Evolutionary conservation across 2,888 invertebrate genomes (phyloP), one percentile per base, ranked within the genome.

Genomic region (Lysandra coridon): DNA sequence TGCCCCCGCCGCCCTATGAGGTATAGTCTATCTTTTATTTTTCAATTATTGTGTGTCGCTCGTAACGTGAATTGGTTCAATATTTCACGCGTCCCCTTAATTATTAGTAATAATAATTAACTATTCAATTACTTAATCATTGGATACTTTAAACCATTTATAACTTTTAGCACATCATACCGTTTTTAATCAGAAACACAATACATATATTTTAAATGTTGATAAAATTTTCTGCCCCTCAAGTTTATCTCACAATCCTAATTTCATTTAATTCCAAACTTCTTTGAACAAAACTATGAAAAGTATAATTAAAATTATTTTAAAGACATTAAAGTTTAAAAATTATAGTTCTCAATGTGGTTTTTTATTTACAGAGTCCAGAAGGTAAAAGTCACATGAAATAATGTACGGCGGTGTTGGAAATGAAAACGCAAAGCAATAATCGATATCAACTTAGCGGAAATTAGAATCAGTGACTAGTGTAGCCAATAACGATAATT

Each of bases 1-100:
- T 96, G 84, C 96, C 96, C 81, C 96, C 96, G 83, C 95, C 95
- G 73, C 95, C 95, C 83, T 96, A 96, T 88, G 96, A 96, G 93
- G 94, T 94, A 79, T 74, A 81, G 81, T 78, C 87, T 87, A 85
- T 86, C 76, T 53, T 80, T 80, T 80, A 79, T 57, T 7, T 75
- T 62, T 80, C 78, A 49, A 73, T 23, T 40, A 74, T 78, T 75
- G 12, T 57, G 5, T 64, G 14, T 14, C 40, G 40, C 82, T 82
- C 84, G 82, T 80, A 82, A 78, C 75, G 78, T 80, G 64, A 80
- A 80, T 79, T 82, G 78, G 40, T 57, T 57, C 17, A 57, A 4
- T 57, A 4, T 17, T 17, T 57, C 4, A 57, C 57, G 57, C 14
- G 0, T 14, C 53, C 44, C 44, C 44, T 44, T 10, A 44, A 44